phyloP scores from a whole-genome alignment of 2,888 invertebrate species.

The Oscheius sp. region DNA sequence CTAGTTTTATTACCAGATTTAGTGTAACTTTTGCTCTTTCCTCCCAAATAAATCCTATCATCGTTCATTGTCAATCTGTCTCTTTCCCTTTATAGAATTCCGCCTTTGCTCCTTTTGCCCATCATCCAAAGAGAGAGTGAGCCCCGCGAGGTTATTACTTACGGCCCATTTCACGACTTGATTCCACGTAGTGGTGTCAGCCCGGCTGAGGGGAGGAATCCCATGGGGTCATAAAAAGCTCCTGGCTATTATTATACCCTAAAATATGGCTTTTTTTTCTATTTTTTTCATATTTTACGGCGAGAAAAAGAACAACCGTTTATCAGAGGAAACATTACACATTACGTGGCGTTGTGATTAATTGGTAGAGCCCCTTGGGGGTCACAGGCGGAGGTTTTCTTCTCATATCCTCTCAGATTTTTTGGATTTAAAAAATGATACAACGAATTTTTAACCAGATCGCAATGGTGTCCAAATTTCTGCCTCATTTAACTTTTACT shows the following conservation, averaged over 20 bases:
- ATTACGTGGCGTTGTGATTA: conserved; percentile 9
- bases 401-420: too few species aligned
- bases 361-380: not conserved
- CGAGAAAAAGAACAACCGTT: too few species aligned
- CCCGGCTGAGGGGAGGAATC: not conserved
- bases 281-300: too few species aligned
- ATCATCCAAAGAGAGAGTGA: not conserved
- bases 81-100: not conserved
- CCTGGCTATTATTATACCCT: not conserved
- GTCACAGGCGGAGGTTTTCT: not conserved
- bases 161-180: conserved; percentile 34
- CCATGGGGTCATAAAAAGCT: not conserved
- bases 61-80: not conserved
- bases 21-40: too few species aligned
- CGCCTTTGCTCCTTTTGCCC: too few species aligned
- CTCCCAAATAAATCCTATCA: not conserved
- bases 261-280: not conserved
- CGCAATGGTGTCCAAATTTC: too few species aligned
- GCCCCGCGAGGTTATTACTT: conserved; percentile 2
- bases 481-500: too few species aligned
- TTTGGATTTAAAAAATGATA: too few species aligned
- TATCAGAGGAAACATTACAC: conserved; percentile 6
- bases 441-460: too few species aligned
- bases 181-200: conserved; percentile 20
- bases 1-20: too few species aligned